Base-by-base conservation (phyloP, 2,113 vertebrate genomes). In the Erinaceus europaeus region DNA sequence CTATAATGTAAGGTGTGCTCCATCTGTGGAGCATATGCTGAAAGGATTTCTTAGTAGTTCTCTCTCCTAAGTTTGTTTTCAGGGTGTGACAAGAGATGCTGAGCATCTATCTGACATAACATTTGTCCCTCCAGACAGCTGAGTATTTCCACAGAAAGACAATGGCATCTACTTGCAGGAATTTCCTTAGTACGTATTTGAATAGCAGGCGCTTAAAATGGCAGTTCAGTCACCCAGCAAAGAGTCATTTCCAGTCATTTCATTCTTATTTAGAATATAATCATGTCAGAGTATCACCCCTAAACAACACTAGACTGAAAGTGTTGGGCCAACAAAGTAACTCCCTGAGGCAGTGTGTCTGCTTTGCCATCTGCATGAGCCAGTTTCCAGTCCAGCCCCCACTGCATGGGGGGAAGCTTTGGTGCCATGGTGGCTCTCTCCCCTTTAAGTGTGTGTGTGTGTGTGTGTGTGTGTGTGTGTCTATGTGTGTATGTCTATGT, bases 101-200 rank as follows among this genome's bases (percentile, higher is more conserved):
- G 57, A 76, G 40, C 89, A n/a, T 61, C 52, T 82, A 81, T n/a
- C 48, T 74, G 83, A 75, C 75, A 59, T 40, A 62, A 73, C 92
- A 95, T 44, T 90, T 95, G 92, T 89, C 61, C 34, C 34, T 90
- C 61, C n/a, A 72, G 57, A 94, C 95, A 95, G 95, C 95, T 95
- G 95, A 90, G 94, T 74, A 94, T 94, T 89, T 89, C 88, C 72
- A 85, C 1, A 2, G 65, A 46, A n/a, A 77, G 73, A 84, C 34
- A 40, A 46, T 4, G 32, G 64, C 52, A 89, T 94, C 61, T 78
- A 85, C 81, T 91, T 74, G 42, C 69, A 89, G 38, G 38, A 81
- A 38, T 25, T 76, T 55, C 62, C 73, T 86, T 57, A 81, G 57
- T 78, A 50, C 65, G 59, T 38, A 71, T 67, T 91, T 68, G 64